Conservation (phyloP, 2,888 invertebrate genomes). For the Ophioninae sp. region DNA sequence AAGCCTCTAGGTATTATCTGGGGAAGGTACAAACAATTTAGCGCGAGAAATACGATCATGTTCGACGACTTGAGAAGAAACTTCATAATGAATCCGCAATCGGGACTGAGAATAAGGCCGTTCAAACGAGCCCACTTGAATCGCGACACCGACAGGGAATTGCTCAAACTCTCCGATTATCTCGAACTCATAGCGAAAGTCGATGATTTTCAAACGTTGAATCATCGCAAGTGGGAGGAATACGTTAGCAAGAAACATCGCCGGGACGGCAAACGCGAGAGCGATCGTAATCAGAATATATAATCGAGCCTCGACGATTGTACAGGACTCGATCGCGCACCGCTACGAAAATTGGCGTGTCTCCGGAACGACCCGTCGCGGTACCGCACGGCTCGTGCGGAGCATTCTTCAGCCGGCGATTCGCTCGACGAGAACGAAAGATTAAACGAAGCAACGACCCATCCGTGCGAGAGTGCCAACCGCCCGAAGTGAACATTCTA, state of each 20-base stretch:
- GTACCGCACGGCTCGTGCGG: too few relatives aligned
- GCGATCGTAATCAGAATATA: constrained; percentile 66
- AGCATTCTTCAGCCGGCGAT: too few relatives aligned
- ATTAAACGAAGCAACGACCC: too few relatives aligned
- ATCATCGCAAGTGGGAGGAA: constrained; percentile 96
- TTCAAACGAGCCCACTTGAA: constrained; percentile 96
- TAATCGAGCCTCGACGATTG: constrained; percentile 36
- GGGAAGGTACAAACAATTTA: constrained; percentile 96
- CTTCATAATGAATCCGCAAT: constrained; percentile 98
- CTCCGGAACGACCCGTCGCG: too few relatives aligned
- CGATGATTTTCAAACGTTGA: constrained; percentile 91
- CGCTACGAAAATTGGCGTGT: too few relatives aligned
- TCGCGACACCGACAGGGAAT: constrained; percentile 91
- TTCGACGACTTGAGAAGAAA: constrained; percentile 97
- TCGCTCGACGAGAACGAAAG: too few relatives aligned
- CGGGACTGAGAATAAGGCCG: constrained; percentile 94
- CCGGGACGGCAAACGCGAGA: constrained; percentile 66
- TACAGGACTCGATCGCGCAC: background rate
- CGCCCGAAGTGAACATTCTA: background rate
- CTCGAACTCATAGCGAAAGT: constrained; percentile 90
- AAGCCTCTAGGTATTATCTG: constrained; percentile 98
- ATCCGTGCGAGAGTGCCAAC: too few relatives aligned
- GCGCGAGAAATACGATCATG: constrained; percentile 97
- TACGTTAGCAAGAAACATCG: constrained; percentile 83
- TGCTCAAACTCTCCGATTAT: constrained; percentile 91